A percentile compares a stretch with the other conserved stretches of the same genome.
phyloP scores from a whole-genome alignment of 2,888 invertebrate species.

The Palloptera scutellata region DNA sequence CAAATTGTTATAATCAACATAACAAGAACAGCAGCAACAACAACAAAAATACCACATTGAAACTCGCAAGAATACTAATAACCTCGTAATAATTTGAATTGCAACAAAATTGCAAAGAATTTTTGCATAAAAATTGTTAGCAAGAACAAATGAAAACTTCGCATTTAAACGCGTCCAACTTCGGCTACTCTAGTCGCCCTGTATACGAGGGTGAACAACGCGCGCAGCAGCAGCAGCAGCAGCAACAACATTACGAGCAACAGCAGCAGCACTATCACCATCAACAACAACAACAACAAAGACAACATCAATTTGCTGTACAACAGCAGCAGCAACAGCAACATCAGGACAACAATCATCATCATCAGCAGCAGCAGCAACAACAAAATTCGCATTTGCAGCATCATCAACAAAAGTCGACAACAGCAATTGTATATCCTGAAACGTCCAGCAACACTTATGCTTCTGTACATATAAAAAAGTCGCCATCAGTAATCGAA shows the following conservation, averaged over 20 bases:
- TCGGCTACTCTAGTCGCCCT: slow-evolving; percentile 59
- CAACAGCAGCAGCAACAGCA: slow-evolving; percentile 29
- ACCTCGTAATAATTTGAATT: slow-evolving; percentile 28
- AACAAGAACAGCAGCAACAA: slow-evolving; percentile 21
- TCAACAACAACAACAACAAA: slow-evolving; percentile 24
- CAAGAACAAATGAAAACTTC: slow-evolving; percentile 59
- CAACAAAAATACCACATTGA: slow-evolving; percentile 27
- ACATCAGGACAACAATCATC: slow-evolving; percentile 19
- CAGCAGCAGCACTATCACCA: slow-evolving; percentile 27
- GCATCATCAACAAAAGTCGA: slow-evolving; percentile 19
- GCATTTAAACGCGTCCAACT: slow-evolving; percentile 57
- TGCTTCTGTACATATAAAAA: slow-evolving; percentile 13
- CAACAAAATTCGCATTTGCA: slow-evolving; percentile 11
- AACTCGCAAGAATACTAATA: slow-evolving; percentile 18
- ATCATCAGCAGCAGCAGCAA: slow-evolving; percentile 10
- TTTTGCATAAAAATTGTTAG: slow-evolving; percentile 50
- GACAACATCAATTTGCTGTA: slow-evolving; percentile 21
- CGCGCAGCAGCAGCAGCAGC: slow-evolving; percentile 35
- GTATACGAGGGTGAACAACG: slow-evolving; percentile 44
- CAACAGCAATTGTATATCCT: slow-evolving; percentile 26
- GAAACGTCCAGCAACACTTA: slow-evolving; percentile 13
- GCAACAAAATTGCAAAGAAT: slow-evolving; percentile 39
- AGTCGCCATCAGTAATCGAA: slow-evolving; percentile 10
- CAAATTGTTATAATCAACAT: slow-evolving; percentile 29
- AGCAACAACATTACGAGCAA: slow-evolving; percentile 32